These are phyloP conservation scores for Timandra comae DNA, from an alignment of 2,888 invertebrate genomes.

Conservation along the genomic window DNA sequence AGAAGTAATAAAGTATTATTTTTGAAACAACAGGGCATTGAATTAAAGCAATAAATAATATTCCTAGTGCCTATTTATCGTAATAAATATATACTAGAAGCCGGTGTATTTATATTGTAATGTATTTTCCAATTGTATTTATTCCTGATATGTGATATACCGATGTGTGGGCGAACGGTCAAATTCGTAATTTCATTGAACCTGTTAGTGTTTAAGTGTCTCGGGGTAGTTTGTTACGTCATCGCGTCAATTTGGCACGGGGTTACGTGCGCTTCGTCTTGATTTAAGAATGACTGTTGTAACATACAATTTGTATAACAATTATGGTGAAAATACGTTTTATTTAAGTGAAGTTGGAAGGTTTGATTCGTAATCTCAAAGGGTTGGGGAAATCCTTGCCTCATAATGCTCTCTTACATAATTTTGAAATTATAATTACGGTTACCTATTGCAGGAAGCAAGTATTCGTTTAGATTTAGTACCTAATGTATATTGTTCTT, in stretches of 20 bases:
- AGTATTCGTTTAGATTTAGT: conserved; percentile 70
- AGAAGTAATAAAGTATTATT: conserved; percentile 21
- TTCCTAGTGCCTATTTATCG: conserved; percentile 43
- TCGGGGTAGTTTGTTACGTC: too few relatives aligned
- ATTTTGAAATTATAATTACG: conserved; percentile 69
- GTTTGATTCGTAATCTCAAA: too few relatives aligned
- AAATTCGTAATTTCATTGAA: conserved; percentile 3
- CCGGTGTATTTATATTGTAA: conserved; percentile 25
- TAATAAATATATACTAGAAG: conserved; percentile 31
- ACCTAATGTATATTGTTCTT: conserved; percentile 64
- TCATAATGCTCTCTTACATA: conserved; percentile 71
- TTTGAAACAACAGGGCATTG: conserved; percentile 35
- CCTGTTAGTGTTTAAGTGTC: too few relatives aligned
- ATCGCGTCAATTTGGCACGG: too few relatives aligned
- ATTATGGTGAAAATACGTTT: too few relatives aligned
- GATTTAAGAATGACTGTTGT: too few relatives aligned
- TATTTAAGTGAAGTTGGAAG: too few relatives aligned
- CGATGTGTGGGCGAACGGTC: conserved; percentile 35
- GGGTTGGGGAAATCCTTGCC: conserved; percentile 70
- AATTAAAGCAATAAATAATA: conserved; percentile 32
- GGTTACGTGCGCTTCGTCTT: too few relatives aligned
- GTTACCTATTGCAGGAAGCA: conserved; percentile 73
- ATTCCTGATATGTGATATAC: conserved; percentile 42
- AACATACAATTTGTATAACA: too few relatives aligned
- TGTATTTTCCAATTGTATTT: conserved; percentile 33